Evolutionary conservation across 2,113 vertebrate species (phyloP).

Genomic region (Corynorhinus townsendii): DNA sequence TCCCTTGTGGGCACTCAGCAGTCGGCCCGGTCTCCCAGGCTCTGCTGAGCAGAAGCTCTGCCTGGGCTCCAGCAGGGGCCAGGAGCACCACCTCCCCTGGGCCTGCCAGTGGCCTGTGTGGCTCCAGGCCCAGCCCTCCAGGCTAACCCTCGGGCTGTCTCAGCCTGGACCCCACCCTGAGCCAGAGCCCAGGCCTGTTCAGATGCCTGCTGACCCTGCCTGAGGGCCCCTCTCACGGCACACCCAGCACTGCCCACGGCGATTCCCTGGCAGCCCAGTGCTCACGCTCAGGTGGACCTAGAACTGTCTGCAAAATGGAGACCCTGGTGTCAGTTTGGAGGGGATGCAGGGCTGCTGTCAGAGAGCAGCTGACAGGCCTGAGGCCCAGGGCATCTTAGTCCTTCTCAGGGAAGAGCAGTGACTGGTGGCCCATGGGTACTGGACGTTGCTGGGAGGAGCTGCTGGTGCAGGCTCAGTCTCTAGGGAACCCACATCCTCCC

Average conservation of each 20-base stretch:
- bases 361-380: neutral
- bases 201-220: accelerated
- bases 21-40: neutral
- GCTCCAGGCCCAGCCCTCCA: neutral
- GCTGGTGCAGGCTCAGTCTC: too few species aligned
- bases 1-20: too few species aligned
- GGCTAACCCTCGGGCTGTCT: neutral
- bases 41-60: too few species aligned
- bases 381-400: neutral
- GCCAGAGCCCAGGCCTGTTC: neutral
- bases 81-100: neutral
- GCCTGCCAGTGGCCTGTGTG: accelerated
- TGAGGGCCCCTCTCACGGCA: accelerated
- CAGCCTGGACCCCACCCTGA: neutral
- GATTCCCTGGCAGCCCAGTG: neutral
- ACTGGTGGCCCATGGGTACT: accelerated
- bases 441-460: neutral
- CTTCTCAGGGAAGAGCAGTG: neutral
- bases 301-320: neutral
- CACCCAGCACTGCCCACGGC: accelerated
- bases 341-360: neutral
- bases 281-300: neutral
- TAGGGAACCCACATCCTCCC: accelerated
- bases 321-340: neutral
- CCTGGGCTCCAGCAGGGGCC: neutral